Percentiles rank a stretch among this genome's conserved stretches.
These are phyloP conservation scores for Drosophila pseudoananassae DNA, from an alignment of 1,140 invertebrate genomes.

Conservation along the genomic window DNA sequence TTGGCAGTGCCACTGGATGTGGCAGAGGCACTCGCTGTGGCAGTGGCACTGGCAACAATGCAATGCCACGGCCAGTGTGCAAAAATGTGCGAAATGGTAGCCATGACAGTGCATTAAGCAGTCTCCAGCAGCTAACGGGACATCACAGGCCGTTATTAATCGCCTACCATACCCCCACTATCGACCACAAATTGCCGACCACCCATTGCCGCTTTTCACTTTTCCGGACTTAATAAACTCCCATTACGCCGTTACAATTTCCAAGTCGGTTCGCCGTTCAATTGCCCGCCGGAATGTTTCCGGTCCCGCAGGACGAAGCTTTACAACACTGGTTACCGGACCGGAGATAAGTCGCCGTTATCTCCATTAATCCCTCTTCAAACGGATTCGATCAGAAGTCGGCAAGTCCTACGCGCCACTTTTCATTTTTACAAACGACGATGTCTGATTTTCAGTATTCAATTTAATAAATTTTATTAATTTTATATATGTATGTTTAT, in stretches of 20 bases:
- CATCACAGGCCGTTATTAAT: constrained; percentile 40
- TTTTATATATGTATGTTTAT: no score
- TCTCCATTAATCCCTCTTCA: constrained; percentile 14
- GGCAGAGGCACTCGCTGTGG: neutral
- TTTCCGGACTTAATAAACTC: constrained; percentile 36
- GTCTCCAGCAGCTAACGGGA: constrained; percentile 34
- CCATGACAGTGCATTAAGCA: constrained; percentile 72
- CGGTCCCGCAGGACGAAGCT: neutral
- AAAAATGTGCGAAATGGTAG: constrained; percentile 35
- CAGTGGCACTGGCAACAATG: constrained; percentile 31
- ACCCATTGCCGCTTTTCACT: constrained; percentile 8
- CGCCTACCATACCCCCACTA: constrained; percentile 5
- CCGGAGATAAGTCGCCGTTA: constrained; percentile 13
- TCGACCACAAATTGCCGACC: neutral
- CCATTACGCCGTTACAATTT: constrained; percentile 52
- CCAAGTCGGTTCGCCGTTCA: constrained; percentile 47
- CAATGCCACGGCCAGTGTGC: constrained; percentile 19
- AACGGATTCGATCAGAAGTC: neutral
- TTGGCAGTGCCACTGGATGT: constrained; percentile 10
- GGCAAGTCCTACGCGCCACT: no score
- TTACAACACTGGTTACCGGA: constrained; percentile 39
- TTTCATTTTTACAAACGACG: no score
- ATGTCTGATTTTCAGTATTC: no score
- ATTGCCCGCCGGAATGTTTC: constrained; percentile 44
- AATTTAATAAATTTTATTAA: no score